A percentile compares a stretch with the other conserved stretches of the same genome.
Conservation (phyloP, 2,888 invertebrate species). For the Prostheceraeus crozeri region DNA sequence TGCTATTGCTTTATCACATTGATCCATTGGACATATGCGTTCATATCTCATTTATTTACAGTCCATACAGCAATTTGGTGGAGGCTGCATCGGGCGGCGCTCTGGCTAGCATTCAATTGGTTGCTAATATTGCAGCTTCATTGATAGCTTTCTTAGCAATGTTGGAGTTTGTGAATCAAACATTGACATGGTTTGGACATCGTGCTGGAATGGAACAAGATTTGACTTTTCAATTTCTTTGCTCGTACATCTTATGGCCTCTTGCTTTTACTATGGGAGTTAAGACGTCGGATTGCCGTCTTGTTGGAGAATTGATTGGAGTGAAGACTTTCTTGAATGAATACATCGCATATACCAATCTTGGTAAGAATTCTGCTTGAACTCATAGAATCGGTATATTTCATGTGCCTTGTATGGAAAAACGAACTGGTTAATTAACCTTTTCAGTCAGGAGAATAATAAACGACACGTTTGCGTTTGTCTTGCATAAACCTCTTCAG, state of each 20-base stretch:
- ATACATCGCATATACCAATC: slow-evolving; percentile 75
- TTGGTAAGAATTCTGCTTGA: no score
- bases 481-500: no score
- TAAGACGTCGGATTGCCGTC: slow-evolving; percentile 63
- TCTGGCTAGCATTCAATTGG: slow-evolving; percentile 68
- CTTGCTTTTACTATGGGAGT: slow-evolving; percentile 77
- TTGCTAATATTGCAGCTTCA: slow-evolving; percentile 80
- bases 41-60: no score
- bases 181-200: slow-evolving; percentile 72
- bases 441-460: no score
- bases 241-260: no score
- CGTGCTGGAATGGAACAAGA: slow-evolving; percentile 42
- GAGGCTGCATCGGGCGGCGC: slow-evolving; percentile 89
- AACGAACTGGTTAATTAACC: no score
- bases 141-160: slow-evolving; percentile 82
- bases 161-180: slow-evolving; percentile 72
- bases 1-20: no score
- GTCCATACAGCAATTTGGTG: slow-evolving; percentile 72
- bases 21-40: no score
- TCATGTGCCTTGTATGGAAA: no score
- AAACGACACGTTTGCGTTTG: no score
- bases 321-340: slow-evolving; percentile 83
- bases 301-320: slow-evolving; percentile 75
- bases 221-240: slow-evolving; percentile 61
- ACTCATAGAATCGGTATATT: no score